Evolutionary conservation across 1,140 invertebrate genomes (phyloP), one percentile per base, ranked within the genome.

Genomic region (Formica exsecta): DNA sequence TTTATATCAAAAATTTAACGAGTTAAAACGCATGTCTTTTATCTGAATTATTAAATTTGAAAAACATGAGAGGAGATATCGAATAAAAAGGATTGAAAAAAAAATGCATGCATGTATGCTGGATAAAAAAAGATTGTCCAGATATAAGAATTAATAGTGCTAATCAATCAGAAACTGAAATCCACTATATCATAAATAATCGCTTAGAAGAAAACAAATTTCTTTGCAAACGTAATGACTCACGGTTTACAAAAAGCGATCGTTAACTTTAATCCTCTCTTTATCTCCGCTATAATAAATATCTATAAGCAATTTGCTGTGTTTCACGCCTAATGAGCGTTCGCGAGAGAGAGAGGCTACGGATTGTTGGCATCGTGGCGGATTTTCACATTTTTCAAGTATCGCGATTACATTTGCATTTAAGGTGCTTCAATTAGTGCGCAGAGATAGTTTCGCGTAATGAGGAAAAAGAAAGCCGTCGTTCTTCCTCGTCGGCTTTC

Each of bases 341-440:
- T 61, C 19, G 61, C 25, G 62, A 73, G 62, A 79, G 54, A 79
- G 54, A 11, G 79, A 61, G 68, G 57, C 79, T 13, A 71, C 79
- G 25, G 32, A 41, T 48, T 74, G 79, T 74, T 83, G 68, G 68
- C 38, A 83, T 22, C 77, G n/a, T 9, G 25, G 38, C 13, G 54
- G 59, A 76, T 64, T 70, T 61, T 25, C 64, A 19, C 16, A 62
- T 83, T 83, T 57, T 77, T 81, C 36, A 57, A 66, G 61, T 77
- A 66, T 77, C 81, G 51, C 73, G 73, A 75, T 85, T 85, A 51
- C 73, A 77, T 85, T 85, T 85, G 73, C 81, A 85, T 77, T 85
- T 85, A 65, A 85, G 73, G 59, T 64, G 73, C 73, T 81, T 86
- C 76, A 81, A 81, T 86, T 86, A 86, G 66, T 29, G 44, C n/a